phyloP scores from a whole-genome alignment of 2,888 invertebrate genomes.

The Mimas tiliae region DNA sequence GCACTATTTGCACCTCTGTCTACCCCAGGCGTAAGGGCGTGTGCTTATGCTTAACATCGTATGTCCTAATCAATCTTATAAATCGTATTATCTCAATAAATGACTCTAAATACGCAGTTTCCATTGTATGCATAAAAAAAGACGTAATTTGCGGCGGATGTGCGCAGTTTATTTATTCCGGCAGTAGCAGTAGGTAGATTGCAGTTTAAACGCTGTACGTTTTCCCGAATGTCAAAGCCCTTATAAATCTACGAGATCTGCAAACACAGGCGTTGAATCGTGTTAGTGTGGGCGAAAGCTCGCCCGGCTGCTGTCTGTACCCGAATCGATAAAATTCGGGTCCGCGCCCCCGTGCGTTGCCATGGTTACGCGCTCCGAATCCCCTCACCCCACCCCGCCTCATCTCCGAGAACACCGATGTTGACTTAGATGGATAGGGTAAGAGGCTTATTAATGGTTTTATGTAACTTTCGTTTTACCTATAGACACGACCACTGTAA shows the following conservation, averaged over 20 bases:
- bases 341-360: slow-evolving; percentile 79
- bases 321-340: slow-evolving; percentile 85
- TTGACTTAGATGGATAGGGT: slow-evolving; percentile 85
- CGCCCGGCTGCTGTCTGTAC: slow-evolving; percentile 80
- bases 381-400: slow-evolving; percentile 54
- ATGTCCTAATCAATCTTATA: background rate
- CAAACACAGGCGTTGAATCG: slow-evolving; percentile 81
- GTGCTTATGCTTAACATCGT: no score
- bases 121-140: slow-evolving; percentile 42
- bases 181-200: slow-evolving; percentile 45
- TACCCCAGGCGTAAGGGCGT: no score
- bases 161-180: slow-evolving; percentile 38
- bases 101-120: slow-evolving; percentile 26
- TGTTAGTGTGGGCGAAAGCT: slow-evolving; percentile 78
- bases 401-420: slow-evolving; percentile 79
- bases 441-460: slow-evolving; percentile 85
- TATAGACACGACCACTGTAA: slow-evolving; percentile 51
- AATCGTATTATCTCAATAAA: slow-evolving; percentile 9
- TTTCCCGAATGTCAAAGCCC: slow-evolving; percentile 77
- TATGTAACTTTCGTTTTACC: slow-evolving; percentile 74
- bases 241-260: slow-evolving; percentile 78
- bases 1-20: no score
- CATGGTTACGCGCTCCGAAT: slow-evolving; percentile 69
- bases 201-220: slow-evolving; percentile 63
- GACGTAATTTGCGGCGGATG: slow-evolving; percentile 53